Evolutionary conservation across 2,797 vertebrate species (phyloP).

Genomic region (Graptemys geographica): DNA sequence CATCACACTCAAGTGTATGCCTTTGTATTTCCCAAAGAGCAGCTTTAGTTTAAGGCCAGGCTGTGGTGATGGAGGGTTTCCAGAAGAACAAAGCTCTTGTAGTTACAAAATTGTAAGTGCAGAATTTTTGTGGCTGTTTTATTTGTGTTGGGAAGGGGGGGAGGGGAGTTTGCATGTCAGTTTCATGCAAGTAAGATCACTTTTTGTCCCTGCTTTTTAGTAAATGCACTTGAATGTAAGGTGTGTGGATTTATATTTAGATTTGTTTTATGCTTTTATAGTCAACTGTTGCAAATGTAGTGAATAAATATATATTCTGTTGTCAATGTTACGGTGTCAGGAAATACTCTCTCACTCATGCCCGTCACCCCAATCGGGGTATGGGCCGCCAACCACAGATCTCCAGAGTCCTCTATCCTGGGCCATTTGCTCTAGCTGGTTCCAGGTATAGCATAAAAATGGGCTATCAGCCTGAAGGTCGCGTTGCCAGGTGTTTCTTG

Average conservation of each 20-base stretch:
- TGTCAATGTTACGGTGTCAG: conserved; percentile 35
- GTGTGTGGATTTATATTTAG: conserved; percentile 43
- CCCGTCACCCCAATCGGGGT: no score
- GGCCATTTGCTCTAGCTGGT: no score
- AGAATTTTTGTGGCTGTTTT: neutral
- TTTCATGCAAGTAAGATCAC: neutral
- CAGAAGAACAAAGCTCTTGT: neutral
- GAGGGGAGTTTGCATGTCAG: neutral
- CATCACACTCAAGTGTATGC: neutral
- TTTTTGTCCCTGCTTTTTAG: conserved; percentile 35
- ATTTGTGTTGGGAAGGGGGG: neutral
- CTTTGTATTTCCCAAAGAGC: neutral
- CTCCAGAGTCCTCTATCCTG: no score
- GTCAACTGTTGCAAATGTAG: conserved; percentile 61
- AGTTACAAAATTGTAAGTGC: neutral
- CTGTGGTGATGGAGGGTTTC: neutral
- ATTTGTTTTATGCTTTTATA: conserved; percentile 70
- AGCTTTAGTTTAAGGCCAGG: neutral
- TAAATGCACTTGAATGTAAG: conserved; percentile 67
- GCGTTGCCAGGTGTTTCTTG: no score
- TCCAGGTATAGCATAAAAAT: no score
- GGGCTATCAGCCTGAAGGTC: no score
- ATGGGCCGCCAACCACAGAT: no score
- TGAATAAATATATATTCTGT: conserved; percentile 69
- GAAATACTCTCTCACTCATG: neutral